Base-by-base conservation (phyloP, 1,140 invertebrate genomes). In the Leptinotarsa lineolata region DNA sequence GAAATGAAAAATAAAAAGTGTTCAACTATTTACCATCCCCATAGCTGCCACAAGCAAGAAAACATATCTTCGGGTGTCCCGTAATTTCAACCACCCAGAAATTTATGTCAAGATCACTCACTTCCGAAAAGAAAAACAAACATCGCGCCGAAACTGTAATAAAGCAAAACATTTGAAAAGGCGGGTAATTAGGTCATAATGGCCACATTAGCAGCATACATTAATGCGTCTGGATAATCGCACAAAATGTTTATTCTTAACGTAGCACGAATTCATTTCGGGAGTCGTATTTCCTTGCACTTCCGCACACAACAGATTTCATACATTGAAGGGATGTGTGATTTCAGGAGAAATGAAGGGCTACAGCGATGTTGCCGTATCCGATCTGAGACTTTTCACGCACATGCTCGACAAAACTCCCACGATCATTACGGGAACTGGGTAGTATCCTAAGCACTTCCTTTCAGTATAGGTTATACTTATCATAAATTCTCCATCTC, bases 141-240 rank as follows among this genome's bases (percentile, higher is more conserved):
- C 48, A 54, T 54, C 48, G 48, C 48, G 48, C n/a, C 48, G 48
- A 16, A 16, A 15, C 48, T 12, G 48, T 54, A 54, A 54, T 54
- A n/a, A 54, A 54, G 16, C 48, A 54, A 54, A 54, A 54, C 48
- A 54, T 54, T 54, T 54, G 48, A 54, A 54, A n/a, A 54, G 48
- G 48, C 48, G 15, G 48, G 13, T 15, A 54, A 54, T 54, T 54
- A 54, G 48, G 48, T 54, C 48, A n/a, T 54, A n/a, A 54, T 54
- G 48, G 48, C 48, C 48, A 54, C 48, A 54, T 54, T 54, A 54
- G 6, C 16, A 54, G 48, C 5, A 54, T 1, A 54, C 48, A 54
- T 54, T 16, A n/a, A 54, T 8, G 48, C 13, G 48, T 54, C n/a
- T n/a, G n/a, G 48, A n/a, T 1, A 54, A 2, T 6, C 48, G 48